Evolutionary conservation across 2,797 vertebrate species (phyloP).

Genomic region (Lepilemur ruficaudatus): DNA sequence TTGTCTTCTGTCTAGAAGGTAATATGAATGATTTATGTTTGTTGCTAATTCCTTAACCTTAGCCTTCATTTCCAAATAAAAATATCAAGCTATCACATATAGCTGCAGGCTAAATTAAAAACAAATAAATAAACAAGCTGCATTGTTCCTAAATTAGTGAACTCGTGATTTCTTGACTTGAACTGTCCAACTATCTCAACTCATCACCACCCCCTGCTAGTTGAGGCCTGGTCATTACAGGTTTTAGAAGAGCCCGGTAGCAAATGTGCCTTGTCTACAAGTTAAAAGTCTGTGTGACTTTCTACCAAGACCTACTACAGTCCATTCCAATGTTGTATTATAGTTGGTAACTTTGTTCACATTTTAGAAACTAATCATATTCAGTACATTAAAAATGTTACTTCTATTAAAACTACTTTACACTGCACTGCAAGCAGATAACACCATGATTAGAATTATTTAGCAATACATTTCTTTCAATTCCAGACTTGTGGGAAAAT

Average conservation of each 20-base stretch:
- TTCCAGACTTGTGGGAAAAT: neutral
- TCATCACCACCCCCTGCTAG: neutral
- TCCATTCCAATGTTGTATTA: neutral
- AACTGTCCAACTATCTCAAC: neutral
- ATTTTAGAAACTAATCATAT: neutral
- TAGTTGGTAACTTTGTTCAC: neutral
- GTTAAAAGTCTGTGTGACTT: neutral
- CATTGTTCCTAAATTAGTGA: neutral
- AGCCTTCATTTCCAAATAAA: slow-evolving; percentile 24
- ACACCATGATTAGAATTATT: neutral
- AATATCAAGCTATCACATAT: neutral
- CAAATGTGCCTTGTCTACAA: neutral
- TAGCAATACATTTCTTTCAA: neutral
- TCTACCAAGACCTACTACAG: neutral
- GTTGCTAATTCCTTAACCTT: neutral
- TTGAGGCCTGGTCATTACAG: neutral
- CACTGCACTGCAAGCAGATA: neutral
- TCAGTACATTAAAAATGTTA: neutral
- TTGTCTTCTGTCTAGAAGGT: neutral
- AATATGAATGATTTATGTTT: neutral
- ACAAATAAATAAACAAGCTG: neutral
- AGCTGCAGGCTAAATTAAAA: neutral
- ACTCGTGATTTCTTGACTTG: neutral
- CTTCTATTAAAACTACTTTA: neutral
- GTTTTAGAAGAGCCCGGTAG: neutral